Evolutionary conservation across 1,140 invertebrate species (phyloP).

Genomic region (Capitella teleta): DNA sequence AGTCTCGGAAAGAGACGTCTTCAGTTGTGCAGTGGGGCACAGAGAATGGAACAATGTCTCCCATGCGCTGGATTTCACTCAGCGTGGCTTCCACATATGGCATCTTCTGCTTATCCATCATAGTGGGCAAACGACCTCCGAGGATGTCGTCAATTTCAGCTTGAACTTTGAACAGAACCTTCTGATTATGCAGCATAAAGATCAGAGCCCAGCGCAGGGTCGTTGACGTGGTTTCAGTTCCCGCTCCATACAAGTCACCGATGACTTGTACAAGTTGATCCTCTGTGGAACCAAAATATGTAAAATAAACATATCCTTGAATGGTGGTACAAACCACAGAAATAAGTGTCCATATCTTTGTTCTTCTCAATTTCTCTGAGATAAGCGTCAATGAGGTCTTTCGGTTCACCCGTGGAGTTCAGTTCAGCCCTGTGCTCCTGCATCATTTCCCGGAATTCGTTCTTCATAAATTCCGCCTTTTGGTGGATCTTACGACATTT

Average conservation of each 20-base stretch:
- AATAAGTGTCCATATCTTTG: no score
- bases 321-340: no score
- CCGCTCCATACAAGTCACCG: slow-evolving; percentile 73
- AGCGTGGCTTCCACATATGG: slow-evolving; percentile 23
- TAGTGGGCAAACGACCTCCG: slow-evolving; percentile 59
- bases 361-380: no score
- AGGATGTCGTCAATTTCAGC: slow-evolving; percentile 77
- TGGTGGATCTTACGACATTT: no score
- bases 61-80: slow-evolving; percentile 32
- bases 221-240: slow-evolving; percentile 73
- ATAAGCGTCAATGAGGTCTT: no score
- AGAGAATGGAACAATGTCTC: slow-evolving; percentile 34
- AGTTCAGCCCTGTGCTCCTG: no score
- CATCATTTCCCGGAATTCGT: no score
- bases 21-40: slow-evolving; percentile 30
- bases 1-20: slow-evolving; percentile 38
- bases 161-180: slow-evolving; percentile 60
- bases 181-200: slow-evolving; percentile 61
- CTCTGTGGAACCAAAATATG: no score
- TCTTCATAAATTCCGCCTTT: no score
- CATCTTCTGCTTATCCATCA: slow-evolving; percentile 54
- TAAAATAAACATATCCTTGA: no score
- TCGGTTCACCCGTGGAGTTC: no score
- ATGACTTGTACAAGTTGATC: no score
- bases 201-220: slow-evolving; percentile 77